phyloP scores from a whole-genome alignment of 2,888 invertebrate genomes.

The Eupeodes latifasciatus region DNA sequence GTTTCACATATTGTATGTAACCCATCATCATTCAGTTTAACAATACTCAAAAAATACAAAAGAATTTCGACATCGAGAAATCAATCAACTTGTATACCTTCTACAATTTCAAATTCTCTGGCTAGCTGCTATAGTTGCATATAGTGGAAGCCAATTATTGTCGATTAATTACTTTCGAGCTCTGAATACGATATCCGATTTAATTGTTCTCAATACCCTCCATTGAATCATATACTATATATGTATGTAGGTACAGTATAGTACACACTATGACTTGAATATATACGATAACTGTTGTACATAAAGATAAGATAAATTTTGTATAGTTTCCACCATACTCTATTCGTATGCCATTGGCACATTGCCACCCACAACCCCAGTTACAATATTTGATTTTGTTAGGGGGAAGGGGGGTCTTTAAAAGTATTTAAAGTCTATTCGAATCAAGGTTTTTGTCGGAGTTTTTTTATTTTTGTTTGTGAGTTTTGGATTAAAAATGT shows the following conservation, averaged over 20 bases:
- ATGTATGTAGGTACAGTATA: not conserved
- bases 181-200: slow-evolving; percentile 33
- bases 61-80: slow-evolving; percentile 27
- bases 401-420: not conserved
- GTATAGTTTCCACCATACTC: not conserved
- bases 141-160: slow-evolving; percentile 3
- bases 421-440: slow-evolving; percentile 3
- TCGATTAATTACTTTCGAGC: slow-evolving; percentile 39
- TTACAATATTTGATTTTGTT: slow-evolving; percentile 26
- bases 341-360: not conserved
- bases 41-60: slow-evolving; percentile 15
- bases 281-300: not conserved
- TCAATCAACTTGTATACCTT: slow-evolving; percentile 36
- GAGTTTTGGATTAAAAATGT: not conserved
- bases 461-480: not conserved
- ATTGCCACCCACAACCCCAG: slow-evolving; percentile 5
- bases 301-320: not conserved
- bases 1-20: not conserved
- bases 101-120: slow-evolving; percentile 12
- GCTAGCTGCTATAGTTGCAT: not conserved
- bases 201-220: slow-evolving; percentile 51
- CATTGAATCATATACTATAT: slow-evolving; percentile 41
- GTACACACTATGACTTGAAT: not conserved
- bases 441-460: slow-evolving; percentile 8
- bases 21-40: not conserved